These are phyloP conservation scores for Microctenopoma stevenorrisi DNA, from an alignment of 2,797 vertebrate species.

Conservation along the genomic window DNA sequence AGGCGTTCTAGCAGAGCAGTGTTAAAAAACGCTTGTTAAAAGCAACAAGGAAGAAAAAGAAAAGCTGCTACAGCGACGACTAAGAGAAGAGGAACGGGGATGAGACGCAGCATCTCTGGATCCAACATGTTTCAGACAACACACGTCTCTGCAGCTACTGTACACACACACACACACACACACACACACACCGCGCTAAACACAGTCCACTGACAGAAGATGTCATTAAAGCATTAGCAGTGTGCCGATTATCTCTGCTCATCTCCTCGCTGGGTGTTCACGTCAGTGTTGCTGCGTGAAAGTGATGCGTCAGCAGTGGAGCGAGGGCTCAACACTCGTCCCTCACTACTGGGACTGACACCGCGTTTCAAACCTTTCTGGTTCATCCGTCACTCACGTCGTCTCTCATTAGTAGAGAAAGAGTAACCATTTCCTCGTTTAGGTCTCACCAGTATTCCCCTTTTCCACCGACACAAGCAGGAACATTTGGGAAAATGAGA, in stretches of 20 bases:
- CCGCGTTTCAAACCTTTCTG: not conserved
- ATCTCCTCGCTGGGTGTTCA: conserved; percentile 8
- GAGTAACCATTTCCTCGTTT: too few species aligned
- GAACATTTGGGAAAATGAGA: too few species aligned
- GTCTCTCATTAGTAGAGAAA: too few species aligned
- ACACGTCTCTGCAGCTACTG: not conserved
- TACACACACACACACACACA: conserved; percentile 10
- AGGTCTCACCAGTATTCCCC: too few species aligned
- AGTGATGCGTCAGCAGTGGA: not conserved
- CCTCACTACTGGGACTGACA: not conserved
- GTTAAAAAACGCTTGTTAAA: conserved; percentile 24
- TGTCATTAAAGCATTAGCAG: conserved; percentile 49
- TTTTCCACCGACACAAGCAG: too few species aligned
- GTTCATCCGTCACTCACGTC: too few species aligned
- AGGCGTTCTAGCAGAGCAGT: conserved; percentile 42
- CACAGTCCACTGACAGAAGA: conserved; percentile 35
- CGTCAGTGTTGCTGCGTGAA: conserved; percentile 2
- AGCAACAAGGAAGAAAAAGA: not conserved
- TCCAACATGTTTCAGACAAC: conserved; percentile 14
- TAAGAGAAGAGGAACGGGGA: not conserved
- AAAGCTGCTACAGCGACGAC: not conserved
- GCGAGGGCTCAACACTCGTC: not conserved
- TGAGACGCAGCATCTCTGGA: conserved; percentile 5
- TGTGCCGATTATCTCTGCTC: conserved; percentile 43
- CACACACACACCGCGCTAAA: conserved; percentile 16